phyloP scores from a whole-genome alignment of 2,113 vertebrate genomes.

The Aptenodytes forsteri region DNA sequence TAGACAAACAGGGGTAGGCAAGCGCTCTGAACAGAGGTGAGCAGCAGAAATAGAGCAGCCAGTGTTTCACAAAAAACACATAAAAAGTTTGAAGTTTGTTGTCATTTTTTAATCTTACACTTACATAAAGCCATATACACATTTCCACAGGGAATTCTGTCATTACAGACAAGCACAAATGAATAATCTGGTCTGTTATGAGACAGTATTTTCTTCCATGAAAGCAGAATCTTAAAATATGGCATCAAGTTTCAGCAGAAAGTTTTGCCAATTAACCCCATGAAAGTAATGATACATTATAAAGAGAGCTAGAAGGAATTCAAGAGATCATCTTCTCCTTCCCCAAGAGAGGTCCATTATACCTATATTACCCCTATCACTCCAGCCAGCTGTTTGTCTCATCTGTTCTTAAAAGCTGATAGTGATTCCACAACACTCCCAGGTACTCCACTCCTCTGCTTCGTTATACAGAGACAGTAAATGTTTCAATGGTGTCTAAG shows the following conservation, averaged over 20 bases:
- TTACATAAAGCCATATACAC: not conserved
- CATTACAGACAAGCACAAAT: not conserved
- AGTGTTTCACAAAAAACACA: not conserved
- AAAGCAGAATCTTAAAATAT: not conserved
- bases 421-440: fast-evolving
- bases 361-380: not conserved
- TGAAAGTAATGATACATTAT: not conserved
- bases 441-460: not conserved
- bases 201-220: not conserved
- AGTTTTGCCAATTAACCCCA: not conserved
- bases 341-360: not conserved
- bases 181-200: not conserved
- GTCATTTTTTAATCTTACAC: not conserved
- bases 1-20: not conserved
- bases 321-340: not conserved
- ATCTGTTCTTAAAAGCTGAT: not conserved
- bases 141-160: not conserved
- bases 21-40: fast-evolving
- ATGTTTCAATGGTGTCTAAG: not conserved
- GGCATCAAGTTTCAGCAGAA: not conserved
- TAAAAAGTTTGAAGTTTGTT: not conserved
- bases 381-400: not conserved
- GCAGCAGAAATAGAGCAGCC: not conserved
- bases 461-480: not conserved
- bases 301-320: not conserved